Evolutionary conservation across 1,140 invertebrate genomes (phyloP), one percentile per base, ranked within the genome.

Genomic region (Rhyzopertha dominica): DNA sequence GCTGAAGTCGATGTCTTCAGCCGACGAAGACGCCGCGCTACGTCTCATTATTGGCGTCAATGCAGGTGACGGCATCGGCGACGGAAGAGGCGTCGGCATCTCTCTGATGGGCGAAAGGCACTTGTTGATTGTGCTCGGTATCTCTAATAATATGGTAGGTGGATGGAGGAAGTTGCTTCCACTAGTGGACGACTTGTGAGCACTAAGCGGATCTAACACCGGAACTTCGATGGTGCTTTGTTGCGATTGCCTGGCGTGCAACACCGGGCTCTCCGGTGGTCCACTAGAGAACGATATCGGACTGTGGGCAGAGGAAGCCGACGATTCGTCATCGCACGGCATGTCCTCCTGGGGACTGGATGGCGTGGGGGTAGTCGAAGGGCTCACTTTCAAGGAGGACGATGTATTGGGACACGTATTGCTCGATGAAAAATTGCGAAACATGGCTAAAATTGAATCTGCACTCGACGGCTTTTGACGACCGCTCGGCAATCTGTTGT

Each of bases 381-480:
- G 73, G 5, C 78, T 78, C 2, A 77, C 64, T 25, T 72, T 72
- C 24, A 74, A 67, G 2, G 78, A 77, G 8, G 76, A 71, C 0
- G 74, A 70, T 29, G 73, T 41, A 25, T 74, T 75, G 13, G 65
- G 65, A 7, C 74, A 70, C 4, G 71, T 71, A 10, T 73, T 71
- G 29, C 74, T 74, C 13, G 74, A 68, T 13, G 77, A 74, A 53
- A 81, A 80, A 56, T 79, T 82, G 19, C 78, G 68, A 54, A 85
- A 84, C 78, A 85, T 83, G 2, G 82, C 80, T 31, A 85, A 63
- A 40, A 85, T 81, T 2, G 83, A 85, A 65, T 86, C 84, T 7
- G 83, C 82, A 53, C 80, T 83, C 4, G 81, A 74, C 51, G 74
- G 74, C 75, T 71, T 84, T 75, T 59, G 70, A 58, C 57, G 63